Percentiles rank a stretch among this genome's conserved stretches.
phyloP scores from a whole-genome alignment of 2,113 vertebrate genomes.

The Pollachius pollachius region DNA sequence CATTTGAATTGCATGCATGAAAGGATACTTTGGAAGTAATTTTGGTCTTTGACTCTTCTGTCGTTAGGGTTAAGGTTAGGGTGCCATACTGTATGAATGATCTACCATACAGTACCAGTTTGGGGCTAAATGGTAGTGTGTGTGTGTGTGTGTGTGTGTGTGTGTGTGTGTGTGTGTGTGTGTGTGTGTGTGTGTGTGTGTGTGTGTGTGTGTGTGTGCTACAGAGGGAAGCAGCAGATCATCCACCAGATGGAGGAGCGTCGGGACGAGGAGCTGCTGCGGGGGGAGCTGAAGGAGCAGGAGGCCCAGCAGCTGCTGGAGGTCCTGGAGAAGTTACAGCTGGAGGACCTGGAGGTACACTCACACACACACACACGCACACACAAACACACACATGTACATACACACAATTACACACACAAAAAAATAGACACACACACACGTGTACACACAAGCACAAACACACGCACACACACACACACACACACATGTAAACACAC shows the following conservation, averaged over 20 bases:
- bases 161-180: no score
- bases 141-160: no score
- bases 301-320: slow-evolving; percentile 75
- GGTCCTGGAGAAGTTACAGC: slow-evolving; percentile 72
- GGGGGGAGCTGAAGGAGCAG: slow-evolving; percentile 71
- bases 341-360: slow-evolving; percentile 79
- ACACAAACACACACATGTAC: no score
- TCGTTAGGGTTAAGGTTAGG: no score
- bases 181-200: background rate
- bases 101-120: no score
- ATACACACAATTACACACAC: no score
- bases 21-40: no score
- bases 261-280: slow-evolving; percentile 65
- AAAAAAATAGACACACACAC: no score
- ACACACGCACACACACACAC: background rate
- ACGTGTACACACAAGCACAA: background rate
- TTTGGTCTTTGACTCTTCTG: no score
- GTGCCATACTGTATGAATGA: no score
- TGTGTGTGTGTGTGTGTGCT: slow-evolving; percentile 1
- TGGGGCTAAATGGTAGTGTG: no score
- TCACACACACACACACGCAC: background rate
- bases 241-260: slow-evolving; percentile 79
- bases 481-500: background rate
- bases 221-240: slow-evolving; percentile 79
- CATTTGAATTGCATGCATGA: no score